A percentile compares a stretch with the other conserved stretches of the same genome.
These are phyloP conservation scores for Pediacus dermestoides DNA, from an alignment of 2,888 invertebrate species.

Conservation along the genomic window DNA sequence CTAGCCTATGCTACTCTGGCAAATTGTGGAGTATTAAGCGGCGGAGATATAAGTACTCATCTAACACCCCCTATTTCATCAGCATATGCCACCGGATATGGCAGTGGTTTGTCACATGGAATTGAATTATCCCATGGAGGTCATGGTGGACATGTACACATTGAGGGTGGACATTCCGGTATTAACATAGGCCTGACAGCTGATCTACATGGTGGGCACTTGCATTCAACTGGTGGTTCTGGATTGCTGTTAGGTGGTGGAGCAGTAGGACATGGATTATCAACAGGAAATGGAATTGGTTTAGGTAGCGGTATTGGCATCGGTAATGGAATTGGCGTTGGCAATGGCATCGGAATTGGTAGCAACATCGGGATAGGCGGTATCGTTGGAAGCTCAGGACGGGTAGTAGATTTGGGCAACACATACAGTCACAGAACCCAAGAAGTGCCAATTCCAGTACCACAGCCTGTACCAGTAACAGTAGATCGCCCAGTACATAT, in stretches of 20 bases:
- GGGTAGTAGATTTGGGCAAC: conserved; percentile 29
- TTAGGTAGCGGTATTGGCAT: conserved; percentile 7
- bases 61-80: conserved; percentile 31
- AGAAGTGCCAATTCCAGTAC: conserved; percentile 35
- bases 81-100: conserved; percentile 28
- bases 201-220: no score
- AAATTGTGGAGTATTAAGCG: conserved; percentile 32
- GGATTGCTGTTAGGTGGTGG: background rate
- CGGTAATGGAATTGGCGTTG: conserved; percentile 12
- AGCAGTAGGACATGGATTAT: conserved; percentile 12
- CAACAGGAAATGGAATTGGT: conserved; percentile 11
- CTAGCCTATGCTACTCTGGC: conserved; percentile 29
- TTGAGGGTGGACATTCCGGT: conserved; percentile 9
- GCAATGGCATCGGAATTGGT: conserved; percentile 6
- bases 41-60: conserved; percentile 25
- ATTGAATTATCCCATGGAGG: conserved; percentile 9
- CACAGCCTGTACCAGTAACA: conserved; percentile 36
- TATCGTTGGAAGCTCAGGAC: conserved; percentile 9
- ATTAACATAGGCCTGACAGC: conserved; percentile 4
- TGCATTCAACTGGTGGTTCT: background rate
- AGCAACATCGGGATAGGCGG: conserved; percentile 3
- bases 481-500: conserved; percentile 37
- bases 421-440: conserved; percentile 37
- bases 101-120: conserved; percentile 12
- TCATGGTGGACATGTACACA: no score